Evolutionary conservation across 1,140 invertebrate species (phyloP).

Genomic region (Aphelenchoides besseyi): DNA sequence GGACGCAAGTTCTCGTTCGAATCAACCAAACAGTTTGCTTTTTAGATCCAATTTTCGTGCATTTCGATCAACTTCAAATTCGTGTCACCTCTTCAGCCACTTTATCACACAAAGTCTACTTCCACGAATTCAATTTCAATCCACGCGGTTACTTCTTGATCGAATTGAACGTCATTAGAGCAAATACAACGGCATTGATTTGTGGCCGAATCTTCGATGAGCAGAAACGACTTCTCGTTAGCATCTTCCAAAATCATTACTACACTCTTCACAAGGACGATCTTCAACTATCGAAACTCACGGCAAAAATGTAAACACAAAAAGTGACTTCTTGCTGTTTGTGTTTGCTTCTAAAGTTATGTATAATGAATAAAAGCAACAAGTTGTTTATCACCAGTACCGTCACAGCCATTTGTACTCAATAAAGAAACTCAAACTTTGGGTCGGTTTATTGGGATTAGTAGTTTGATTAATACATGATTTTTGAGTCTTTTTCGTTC

Average conservation of each 20-base stretch:
- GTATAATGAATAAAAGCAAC: neutral
- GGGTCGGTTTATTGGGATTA: neutral
- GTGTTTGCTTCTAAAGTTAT: neutral
- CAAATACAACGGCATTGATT: neutral
- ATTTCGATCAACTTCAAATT: neutral
- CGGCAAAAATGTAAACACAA: neutral
- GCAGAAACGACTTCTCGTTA: neutral
- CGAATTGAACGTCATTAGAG: neutral
- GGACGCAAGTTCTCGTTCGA: no score
- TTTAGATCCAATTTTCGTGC: neutral
- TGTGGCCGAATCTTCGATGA: neutral
- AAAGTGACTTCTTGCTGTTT: neutral
- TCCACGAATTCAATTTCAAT: slow-evolving; percentile 2
- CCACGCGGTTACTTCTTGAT: slow-evolving; percentile 8
- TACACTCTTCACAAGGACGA: slow-evolving; percentile 11
- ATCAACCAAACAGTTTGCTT: no score
- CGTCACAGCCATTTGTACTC: neutral
- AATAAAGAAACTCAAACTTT: neutral
- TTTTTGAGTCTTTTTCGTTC: neutral
- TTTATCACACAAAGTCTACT: neutral
- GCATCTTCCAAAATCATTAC: neutral
- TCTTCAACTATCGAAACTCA: no score
- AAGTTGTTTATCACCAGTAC: neutral
- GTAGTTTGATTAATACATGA: neutral
- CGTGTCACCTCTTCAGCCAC: neutral